Evolutionary conservation across 2,113 vertebrate genomes (phyloP), one percentile per base, ranked within the genome.

Genomic region (Tachuris rubrigastra): DNA sequence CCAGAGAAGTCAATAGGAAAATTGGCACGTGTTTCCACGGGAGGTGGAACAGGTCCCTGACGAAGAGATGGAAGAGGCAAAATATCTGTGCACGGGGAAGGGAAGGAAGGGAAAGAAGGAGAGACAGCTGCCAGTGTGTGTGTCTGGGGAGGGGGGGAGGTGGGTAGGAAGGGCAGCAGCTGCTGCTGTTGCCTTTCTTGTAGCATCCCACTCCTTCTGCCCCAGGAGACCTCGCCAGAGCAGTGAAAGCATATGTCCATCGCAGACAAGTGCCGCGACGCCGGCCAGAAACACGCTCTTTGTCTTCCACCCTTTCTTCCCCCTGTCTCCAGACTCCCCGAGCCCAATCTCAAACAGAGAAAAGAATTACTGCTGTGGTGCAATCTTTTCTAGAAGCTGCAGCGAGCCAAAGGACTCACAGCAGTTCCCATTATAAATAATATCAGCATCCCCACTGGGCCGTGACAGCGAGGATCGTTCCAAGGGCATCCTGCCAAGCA

Each of bases 371-470:
- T 1, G 81, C 81, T 6, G 0, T 23, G 71, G 78, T 85, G 91
- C 85, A 75, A 87, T 68, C 87, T 72, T 56, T 75, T 87, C 78
- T 75, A 75, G 94, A 59, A 91, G 56, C 66, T 42, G 30, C 60
- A 56, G 66, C 1, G 2, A 87, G 91, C 84, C 91, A 87, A 76
- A 89, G 80, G 93, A 65, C 86, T 87, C 14, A 5, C 76, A 95
- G 91, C 78, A 53, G 62, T 93, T 93, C 89, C 85, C 87, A 73
- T 78, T 75, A 56, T 93, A 87, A 95, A 93, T 79, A 87, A 87
- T 27, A 79, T 75, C 77, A 58, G 93, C 89, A 68, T 85, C 81
- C 93, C 84, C 4, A 20, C 7, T 3, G 62, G 69, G 89, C 87
- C 23, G 3, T 63, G 84, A 47, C 91, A 37, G 91, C 3, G 0